Evolutionary conservation across 2,888 invertebrate species (phyloP).

Genomic region (Lordiphosa andalusiaca): DNA sequence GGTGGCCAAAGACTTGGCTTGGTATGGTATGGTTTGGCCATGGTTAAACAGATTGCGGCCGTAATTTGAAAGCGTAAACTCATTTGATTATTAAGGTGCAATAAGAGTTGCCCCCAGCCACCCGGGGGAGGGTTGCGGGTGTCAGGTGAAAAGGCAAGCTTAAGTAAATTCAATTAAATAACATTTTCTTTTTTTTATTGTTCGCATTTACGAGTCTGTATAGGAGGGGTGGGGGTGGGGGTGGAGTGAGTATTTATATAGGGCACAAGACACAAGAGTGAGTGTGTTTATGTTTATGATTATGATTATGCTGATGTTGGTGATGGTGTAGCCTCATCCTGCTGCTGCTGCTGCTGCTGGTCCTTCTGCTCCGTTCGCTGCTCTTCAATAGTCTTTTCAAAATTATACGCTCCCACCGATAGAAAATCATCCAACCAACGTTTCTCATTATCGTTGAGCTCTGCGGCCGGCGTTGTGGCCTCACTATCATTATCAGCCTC

Average conservation of each 20-base stretch:
- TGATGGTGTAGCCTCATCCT: conserved; percentile 34
- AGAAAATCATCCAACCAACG: conserved; percentile 78
- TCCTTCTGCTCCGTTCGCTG: conserved; percentile 40
- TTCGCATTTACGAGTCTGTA: conserved; percentile 62
- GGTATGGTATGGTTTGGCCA: conserved; percentile 19
- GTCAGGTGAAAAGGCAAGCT: conserved; percentile 50
- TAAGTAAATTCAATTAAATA: conserved; percentile 75
- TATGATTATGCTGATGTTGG: conserved; percentile 51
- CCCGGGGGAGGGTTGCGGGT: neutral
- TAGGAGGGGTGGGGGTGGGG: no score
- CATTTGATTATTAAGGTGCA: conserved; percentile 73
- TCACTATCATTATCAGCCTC: conserved; percentile 18
- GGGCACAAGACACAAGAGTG: conserved; percentile 15
- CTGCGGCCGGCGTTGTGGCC: conserved; percentile 49
- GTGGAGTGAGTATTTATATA: conserved; percentile 29
- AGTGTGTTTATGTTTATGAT: conserved; percentile 25
- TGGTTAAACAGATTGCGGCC: conserved; percentile 73
- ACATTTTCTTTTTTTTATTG: conserved; percentile 73
- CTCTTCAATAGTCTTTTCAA: conserved; percentile 62
- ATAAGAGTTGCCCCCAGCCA: conserved; percentile 48
- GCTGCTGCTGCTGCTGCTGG: conserved; percentile 22
- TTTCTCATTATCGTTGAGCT: conserved; percentile 75
- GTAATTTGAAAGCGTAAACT: conserved; percentile 73
- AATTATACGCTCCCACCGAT: conserved; percentile 77
- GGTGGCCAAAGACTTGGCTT: conserved; percentile 19